Conservation (phyloP, 2,797 vertebrate species). For the Phoebastria nigripes region DNA sequence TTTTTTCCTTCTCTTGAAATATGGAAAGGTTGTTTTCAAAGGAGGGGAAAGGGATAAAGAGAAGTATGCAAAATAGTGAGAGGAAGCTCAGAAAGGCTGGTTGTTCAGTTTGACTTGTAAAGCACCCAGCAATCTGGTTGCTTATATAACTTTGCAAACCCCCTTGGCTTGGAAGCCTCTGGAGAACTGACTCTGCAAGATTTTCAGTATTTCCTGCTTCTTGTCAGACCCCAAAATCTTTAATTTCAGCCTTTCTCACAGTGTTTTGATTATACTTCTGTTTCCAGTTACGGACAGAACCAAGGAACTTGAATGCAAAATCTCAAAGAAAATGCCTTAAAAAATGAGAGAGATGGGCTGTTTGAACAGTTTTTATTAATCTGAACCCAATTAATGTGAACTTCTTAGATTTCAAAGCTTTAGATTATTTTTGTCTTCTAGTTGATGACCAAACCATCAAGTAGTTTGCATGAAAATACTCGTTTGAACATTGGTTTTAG, state of each 20-base stretch:
- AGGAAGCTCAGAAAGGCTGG: background rate
- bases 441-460: background rate
- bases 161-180: background rate
- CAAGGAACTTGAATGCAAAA: background rate
- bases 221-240: constrained; percentile 7
- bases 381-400: background rate
- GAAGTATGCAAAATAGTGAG: background rate
- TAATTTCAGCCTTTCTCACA: constrained; percentile 5
- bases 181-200: background rate
- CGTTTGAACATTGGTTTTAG: background rate
- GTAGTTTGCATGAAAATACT: background rate
- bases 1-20: background rate
- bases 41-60: background rate
- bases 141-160: background rate
- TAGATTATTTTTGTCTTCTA: background rate
- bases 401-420: background rate
- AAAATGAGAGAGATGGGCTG: background rate
- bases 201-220: constrained; percentile 15
- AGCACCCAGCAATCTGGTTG: background rate
- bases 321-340: constrained; percentile 10
- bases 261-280: constrained; percentile 8
- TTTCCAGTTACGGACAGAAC: background rate
- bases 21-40: background rate
- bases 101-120: background rate
- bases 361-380: background rate